Evolutionary conservation across 64 coral and sea anemone genomes (phyloP).

Genomic region (Pocillopora damicornis): DNA sequence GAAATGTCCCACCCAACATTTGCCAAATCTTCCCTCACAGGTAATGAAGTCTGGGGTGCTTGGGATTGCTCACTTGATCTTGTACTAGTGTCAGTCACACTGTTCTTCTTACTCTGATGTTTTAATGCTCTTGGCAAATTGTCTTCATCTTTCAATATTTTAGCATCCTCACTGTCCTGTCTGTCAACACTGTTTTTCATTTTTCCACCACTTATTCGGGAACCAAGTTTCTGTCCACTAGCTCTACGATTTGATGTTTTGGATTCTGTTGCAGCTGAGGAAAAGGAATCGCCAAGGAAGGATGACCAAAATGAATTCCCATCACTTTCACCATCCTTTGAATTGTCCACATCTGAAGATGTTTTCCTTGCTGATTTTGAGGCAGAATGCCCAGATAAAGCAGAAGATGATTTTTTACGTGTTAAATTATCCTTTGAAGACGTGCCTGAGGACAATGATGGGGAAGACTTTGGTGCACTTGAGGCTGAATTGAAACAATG

Average conservation of each 20-base stretch:
- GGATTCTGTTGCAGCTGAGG: slow-evolving; percentile 15
- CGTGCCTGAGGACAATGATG: not conserved
- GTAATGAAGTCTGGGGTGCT: not conserved
- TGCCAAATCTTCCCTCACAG: not conserved
- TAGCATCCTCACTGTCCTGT: not conserved
- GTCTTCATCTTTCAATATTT: not conserved
- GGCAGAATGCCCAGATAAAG: not conserved
- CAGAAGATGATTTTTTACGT: slow-evolving; percentile 10
- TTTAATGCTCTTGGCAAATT: not conserved
- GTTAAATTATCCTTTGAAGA: slow-evolving; percentile 11
- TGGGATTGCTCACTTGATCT: not conserved
- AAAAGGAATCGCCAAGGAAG: slow-evolving; percentile 66
- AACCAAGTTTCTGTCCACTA: slow-evolving; percentile 10
- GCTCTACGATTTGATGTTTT: slow-evolving; percentile 17
- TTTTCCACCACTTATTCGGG: not conserved
- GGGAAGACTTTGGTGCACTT: not conserved
- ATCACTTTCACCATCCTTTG: slow-evolving; percentile 12
- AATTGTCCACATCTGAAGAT: not conserved
- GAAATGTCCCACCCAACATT: not conserved
- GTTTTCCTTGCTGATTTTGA: slow-evolving; percentile 7
- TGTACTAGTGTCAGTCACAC: not conserved
- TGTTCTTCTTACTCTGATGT: not conserved
- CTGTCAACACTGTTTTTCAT: not conserved
- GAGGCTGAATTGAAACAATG: not conserved
- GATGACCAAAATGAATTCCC: slow-evolving; percentile 85